Conservation (phyloP, 2,888 invertebrate species). For the Lochmaea capreae region DNA sequence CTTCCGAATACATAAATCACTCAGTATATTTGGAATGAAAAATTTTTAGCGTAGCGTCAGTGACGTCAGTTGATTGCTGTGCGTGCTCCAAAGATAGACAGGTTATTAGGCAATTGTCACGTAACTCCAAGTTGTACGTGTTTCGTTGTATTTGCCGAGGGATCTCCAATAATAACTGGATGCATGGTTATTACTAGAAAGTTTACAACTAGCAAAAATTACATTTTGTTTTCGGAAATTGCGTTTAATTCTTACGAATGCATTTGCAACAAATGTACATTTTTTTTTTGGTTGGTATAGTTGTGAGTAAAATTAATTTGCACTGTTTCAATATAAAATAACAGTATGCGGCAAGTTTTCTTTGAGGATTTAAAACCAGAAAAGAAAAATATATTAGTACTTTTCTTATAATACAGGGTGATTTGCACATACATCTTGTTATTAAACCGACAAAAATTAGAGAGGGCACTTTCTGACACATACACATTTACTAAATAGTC, state of each 20-base stretch:
- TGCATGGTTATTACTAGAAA: constrained; percentile 8
- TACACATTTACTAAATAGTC: no score
- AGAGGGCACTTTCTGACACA: no score
- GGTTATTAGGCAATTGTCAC: constrained; percentile 43
- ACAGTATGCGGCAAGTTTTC: no score
- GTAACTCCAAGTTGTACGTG: constrained; percentile 34
- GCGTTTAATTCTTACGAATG: neutral
- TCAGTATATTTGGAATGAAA: neutral
- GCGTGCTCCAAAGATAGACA: constrained; percentile 37
- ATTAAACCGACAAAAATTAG: no score
- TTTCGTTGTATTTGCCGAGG: constrained; percentile 25
- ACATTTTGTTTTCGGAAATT: neutral
- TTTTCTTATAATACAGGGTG: no score
- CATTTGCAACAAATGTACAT: neutral
- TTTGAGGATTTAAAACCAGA: no score
- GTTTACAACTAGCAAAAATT: neutral
- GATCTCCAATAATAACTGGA: constrained; percentile 23
- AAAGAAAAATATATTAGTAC: no score
- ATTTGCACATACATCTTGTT: no score
- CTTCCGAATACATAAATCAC: neutral
- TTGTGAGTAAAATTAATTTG: no score
- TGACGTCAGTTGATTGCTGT: constrained; percentile 34
- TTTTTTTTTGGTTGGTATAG: no score
- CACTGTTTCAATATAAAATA: no score
- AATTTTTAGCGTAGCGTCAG: constrained; percentile 2